Conservation (phyloP, 2,888 invertebrate species). For the Danaus chrysippus region DNA sequence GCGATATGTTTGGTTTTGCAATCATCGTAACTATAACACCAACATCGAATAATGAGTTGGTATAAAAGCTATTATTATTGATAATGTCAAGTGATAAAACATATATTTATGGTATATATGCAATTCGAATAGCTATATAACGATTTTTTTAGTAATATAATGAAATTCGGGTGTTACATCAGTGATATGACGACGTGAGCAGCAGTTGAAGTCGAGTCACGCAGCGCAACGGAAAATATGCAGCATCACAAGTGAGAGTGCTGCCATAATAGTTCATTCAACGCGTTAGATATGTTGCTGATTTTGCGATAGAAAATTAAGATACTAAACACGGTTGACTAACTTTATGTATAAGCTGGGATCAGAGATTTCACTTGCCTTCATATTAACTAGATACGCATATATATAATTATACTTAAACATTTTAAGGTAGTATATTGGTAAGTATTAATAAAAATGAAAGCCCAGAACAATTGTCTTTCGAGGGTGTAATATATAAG, state of each 20-base stretch:
- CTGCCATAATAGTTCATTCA: constrained; percentile 66
- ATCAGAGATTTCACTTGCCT: no score
- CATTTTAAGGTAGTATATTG: not conserved
- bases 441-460: constrained; percentile 4
- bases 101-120: constrained; percentile 35
- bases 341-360: not conserved
- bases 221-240: constrained; percentile 66
- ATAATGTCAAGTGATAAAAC: no score
- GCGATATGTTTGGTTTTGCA: constrained; percentile 59
- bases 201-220: constrained; percentile 59
- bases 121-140: constrained; percentile 44
- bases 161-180: constrained; percentile 48
- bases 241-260: constrained; percentile 75
- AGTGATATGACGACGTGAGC: constrained; percentile 45
- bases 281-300: constrained; percentile 34
- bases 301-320: constrained; percentile 16
- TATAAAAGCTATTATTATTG: no score
- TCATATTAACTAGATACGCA: no score
- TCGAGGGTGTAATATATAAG: constrained; percentile 39
- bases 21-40: constrained; percentile 41
- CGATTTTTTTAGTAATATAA: not conserved
- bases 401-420: no score
- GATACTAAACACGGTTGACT: constrained; percentile 5
- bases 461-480: constrained; percentile 47
- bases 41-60: no score